Conservation (phyloP, 2,888 invertebrate genomes). For the Crossocerus cetratus region DNA sequence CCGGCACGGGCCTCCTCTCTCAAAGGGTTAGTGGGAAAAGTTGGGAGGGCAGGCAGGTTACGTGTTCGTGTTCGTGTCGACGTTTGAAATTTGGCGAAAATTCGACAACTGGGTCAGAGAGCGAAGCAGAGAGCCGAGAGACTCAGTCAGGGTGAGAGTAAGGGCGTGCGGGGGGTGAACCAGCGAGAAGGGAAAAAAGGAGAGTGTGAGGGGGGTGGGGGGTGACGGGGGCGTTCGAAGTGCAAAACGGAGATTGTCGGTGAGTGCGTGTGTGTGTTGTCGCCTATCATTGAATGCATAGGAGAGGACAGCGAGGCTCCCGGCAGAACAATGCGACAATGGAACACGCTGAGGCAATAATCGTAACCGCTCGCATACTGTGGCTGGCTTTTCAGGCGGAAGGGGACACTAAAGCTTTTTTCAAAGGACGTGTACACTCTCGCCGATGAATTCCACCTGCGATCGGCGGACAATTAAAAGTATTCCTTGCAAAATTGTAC, state of each 20-base stretch:
- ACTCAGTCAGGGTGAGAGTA: constrained; percentile 15
- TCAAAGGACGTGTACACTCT: background rate
- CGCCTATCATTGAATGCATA: constrained; percentile 32
- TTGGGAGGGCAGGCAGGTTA: constrained; percentile 30
- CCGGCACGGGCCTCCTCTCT: no score
- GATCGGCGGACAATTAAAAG: background rate
- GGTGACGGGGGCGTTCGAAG: background rate
- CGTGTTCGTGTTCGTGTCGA: background rate
- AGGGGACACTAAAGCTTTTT: constrained; percentile 18
- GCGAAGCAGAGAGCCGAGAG: background rate
- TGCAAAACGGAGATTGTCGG: constrained; percentile 18
- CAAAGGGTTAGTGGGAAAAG: constrained; percentile 1
- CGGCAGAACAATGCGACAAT: constrained; percentile 30
- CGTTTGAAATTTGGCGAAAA: constrained; percentile 2
- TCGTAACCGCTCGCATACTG: constrained; percentile 18
- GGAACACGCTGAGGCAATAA: constrained; percentile 30
- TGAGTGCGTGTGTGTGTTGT: constrained; percentile 23
- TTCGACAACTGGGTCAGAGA: background rate
- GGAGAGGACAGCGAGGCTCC: constrained; percentile 20
- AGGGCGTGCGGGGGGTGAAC: background rate
- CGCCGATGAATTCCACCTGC: constrained; percentile 8
- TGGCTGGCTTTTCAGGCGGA: constrained; percentile 24
- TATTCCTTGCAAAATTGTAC: background rate
- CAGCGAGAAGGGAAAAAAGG: constrained; percentile 14
- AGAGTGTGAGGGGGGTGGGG: background rate